A percentile compares a stretch with the other conserved stretches of the same genome.
These are phyloP conservation scores for Microcebus lehilahytsara DNA, from an alignment of 2,113 vertebrate species.

Conservation along the genomic window DNA sequence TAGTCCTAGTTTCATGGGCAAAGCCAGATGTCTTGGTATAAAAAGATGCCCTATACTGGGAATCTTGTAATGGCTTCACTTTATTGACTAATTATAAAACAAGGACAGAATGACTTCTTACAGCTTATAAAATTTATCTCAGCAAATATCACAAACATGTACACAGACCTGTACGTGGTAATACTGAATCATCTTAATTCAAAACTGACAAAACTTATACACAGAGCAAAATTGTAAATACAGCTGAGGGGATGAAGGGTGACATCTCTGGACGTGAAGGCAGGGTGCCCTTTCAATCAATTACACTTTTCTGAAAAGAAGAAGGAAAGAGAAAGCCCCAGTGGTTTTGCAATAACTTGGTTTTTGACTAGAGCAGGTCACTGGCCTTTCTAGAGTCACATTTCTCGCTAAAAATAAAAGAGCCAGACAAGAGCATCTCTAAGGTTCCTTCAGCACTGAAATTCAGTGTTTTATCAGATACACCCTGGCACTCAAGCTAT, in stretches of 20 bases:
- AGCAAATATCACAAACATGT: not conserved
- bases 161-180: not conserved
- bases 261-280: not conserved
- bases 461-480: not conserved
- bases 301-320: not conserved
- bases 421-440: not conserved
- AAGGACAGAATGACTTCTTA: not conserved
- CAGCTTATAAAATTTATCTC: not conserved
- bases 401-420: conserved; percentile 9
- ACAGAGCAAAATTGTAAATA: not conserved
- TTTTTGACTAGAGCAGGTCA: not conserved
- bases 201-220: not conserved
- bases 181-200: not conserved
- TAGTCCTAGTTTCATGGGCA: not conserved
- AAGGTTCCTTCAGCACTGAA: not conserved
- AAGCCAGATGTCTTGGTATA: not conserved
- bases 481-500: not conserved
- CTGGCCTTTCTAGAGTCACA: not conserved
- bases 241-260: too few relatives aligned
- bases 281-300: not conserved
- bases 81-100: not conserved
- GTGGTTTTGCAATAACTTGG: not conserved
- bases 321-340: not conserved
- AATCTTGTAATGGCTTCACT: not conserved
- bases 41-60: not conserved